phyloP scores from a whole-genome alignment of 2,113 vertebrate genomes.

The Anoura caudifer region DNA sequence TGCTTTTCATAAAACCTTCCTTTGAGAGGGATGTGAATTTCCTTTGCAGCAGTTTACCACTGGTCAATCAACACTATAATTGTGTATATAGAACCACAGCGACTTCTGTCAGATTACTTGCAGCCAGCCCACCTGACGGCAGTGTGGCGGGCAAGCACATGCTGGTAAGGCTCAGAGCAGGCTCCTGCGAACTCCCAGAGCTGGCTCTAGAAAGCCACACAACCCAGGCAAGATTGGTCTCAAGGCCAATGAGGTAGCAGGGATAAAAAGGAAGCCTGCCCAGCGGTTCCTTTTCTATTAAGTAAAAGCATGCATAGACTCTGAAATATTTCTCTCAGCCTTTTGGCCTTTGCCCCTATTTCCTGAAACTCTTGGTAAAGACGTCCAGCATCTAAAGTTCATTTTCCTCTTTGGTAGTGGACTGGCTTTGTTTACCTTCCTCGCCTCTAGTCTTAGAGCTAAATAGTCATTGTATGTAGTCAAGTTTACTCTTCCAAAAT shows the following conservation, averaged over 20 bases:
- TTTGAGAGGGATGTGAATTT: neutral
- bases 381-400: neutral
- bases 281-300: neutral
- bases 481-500: neutral
- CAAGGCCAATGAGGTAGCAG: neutral
- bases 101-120: neutral
- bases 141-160: neutral
- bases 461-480: neutral
- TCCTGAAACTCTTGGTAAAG: neutral
- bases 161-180: neutral
- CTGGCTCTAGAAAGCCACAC: neutral
- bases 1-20: neutral
- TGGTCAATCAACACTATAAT: neutral
- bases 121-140: neutral
- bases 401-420: neutral
- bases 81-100: neutral
- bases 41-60: neutral
- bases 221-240: neutral
- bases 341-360: neutral
- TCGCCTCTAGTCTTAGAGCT: neutral
- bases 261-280: neutral
- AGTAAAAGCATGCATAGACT: neutral
- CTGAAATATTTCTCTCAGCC: neutral
- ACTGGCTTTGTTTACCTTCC: neutral
- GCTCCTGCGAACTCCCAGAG: neutral